A percentile compares a stretch with the other conserved stretches of the same genome.
Conservation (phyloP, 2,888 invertebrate species). For the Drosophila colorata region DNA sequence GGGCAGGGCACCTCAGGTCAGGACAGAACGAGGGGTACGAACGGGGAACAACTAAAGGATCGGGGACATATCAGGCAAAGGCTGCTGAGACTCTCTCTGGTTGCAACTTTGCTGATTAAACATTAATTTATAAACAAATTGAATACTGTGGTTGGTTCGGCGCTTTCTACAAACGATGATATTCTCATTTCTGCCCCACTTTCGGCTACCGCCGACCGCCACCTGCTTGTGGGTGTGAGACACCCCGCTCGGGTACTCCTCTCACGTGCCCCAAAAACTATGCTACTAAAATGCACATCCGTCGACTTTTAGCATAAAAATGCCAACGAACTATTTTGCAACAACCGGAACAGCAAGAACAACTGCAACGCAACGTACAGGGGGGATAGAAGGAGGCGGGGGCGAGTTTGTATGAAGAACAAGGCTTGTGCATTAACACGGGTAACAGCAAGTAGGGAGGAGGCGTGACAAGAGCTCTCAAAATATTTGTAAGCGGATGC, state of each 20-base stretch:
- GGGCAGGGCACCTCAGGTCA: not conserved
- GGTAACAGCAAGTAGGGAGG: too few relatives aligned
- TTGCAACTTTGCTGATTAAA: constrained; percentile 67
- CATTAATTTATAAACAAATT: constrained; percentile 62
- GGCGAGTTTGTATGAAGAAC: constrained; percentile 3
- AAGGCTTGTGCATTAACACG: constrained; percentile 45
- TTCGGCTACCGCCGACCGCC: not conserved
- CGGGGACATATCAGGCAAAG: constrained; percentile 6
- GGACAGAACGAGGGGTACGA: not conserved
- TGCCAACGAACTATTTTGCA: constrained; percentile 53
- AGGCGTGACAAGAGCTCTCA: constrained; percentile 11
- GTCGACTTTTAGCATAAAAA: constrained; percentile 63
- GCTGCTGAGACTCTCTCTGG: constrained; percentile 2
- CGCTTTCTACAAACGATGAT: constrained; percentile 1
- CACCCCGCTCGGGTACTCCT: not conserved
- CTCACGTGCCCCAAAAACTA: constrained; percentile 32
- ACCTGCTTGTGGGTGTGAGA: not conserved
- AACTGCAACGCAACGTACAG: not conserved
- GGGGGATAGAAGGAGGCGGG: not conserved
- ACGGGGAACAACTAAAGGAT: not conserved
- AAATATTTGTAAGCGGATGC: constrained; percentile 62
- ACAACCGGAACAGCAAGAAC: constrained; percentile 24
- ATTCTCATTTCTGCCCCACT: constrained; percentile 1
- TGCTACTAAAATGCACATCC: constrained; percentile 48
- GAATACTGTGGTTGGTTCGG: constrained; percentile 14